These are phyloP conservation scores for Neoscelio sp. DNA, from an alignment of 2,888 invertebrate genomes.

Conservation along the genomic window DNA sequence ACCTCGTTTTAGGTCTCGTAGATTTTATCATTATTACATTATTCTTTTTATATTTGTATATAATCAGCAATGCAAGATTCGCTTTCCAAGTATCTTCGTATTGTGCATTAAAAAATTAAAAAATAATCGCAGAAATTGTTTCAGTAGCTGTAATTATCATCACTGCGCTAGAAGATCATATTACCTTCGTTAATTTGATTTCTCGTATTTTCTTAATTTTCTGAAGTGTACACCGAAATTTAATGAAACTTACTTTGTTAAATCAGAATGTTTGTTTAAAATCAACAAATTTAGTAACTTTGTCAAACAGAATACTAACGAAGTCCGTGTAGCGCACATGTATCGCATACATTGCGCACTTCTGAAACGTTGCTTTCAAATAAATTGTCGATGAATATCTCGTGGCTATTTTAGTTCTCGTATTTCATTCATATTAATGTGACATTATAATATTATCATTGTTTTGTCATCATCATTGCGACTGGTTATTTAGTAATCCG, in stretches of 20 bases:
- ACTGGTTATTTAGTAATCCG: neutral
- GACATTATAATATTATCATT: neutral
- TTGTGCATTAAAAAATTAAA: too few relatives aligned
- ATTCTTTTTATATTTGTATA: too few relatives aligned
- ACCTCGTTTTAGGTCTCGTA: too few relatives aligned
- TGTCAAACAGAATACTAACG: conserved; percentile 13
- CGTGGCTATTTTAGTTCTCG: neutral
- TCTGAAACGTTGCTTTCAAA: neutral
- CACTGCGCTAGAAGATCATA: too few relatives aligned
- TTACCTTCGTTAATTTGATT: too few relatives aligned
- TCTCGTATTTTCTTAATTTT: too few relatives aligned
- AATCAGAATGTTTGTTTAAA: conserved; percentile 14
- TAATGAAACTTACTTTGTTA: conserved; percentile 4
- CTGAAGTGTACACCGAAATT: neutral
- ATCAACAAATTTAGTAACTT: conserved; percentile 18
- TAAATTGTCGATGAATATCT: neutral
- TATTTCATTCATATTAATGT: neutral
- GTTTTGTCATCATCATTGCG: neutral
- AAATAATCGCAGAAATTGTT: too few relatives aligned
- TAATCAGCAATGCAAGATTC: too few relatives aligned
- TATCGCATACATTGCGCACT: neutral
- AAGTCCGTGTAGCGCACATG: neutral
- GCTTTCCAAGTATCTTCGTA: too few relatives aligned
- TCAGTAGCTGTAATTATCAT: too few relatives aligned
- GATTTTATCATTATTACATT: too few relatives aligned